Evolutionary conservation across 2,797 vertebrate species (phyloP).

Genomic region (Leptodactylus fallax): DNA sequence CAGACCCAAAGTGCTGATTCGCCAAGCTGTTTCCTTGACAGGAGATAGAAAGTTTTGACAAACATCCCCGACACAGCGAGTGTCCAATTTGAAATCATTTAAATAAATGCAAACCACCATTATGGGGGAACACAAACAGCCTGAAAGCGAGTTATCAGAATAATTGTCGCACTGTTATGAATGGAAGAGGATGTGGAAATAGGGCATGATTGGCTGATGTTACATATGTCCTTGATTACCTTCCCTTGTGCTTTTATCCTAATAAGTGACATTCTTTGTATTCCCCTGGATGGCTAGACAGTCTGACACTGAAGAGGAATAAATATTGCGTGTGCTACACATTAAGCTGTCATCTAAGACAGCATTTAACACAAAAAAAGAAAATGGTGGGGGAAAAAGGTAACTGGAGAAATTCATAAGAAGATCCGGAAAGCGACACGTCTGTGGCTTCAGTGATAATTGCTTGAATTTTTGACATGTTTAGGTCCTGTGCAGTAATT

Average conservation of each 20-base stretch:
- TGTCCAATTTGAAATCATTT: constrained; percentile 93
- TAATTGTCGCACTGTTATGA: constrained; percentile 95
- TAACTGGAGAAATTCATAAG: constrained; percentile 96
- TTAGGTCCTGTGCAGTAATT: constrained; percentile 79
- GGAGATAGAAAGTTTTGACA: constrained; percentile 86
- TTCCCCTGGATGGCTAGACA: constrained; percentile 98
- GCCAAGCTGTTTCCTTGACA: constrained; percentile 83
- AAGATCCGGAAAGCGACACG: constrained; percentile 90
- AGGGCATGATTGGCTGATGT: constrained; percentile 96
- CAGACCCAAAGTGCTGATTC: constrained; percentile 77
- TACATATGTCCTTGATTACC: constrained; percentile 99
- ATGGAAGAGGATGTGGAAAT: constrained; percentile 86
- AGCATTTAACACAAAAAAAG: constrained; percentile 78
- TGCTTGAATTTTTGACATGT: constrained; percentile 97
- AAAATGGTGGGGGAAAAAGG: constrained; percentile 72
- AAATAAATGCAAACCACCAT: constrained; percentile 94
- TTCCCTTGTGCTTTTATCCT: constrained; percentile 99
- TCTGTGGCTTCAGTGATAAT: constrained; percentile 97
- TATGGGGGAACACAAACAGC: constrained; percentile 88
- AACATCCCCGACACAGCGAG: constrained; percentile 86
- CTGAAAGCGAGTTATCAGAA: constrained; percentile 96
- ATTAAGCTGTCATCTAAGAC: constrained; percentile 99
- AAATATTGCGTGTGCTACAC: constrained; percentile 99
- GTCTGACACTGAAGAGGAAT: constrained; percentile 99
- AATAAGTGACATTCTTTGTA: constrained; percentile 99